phyloP scores from a whole-genome alignment of 1,140 invertebrate species.

The Brachionus plicatilis region DNA sequence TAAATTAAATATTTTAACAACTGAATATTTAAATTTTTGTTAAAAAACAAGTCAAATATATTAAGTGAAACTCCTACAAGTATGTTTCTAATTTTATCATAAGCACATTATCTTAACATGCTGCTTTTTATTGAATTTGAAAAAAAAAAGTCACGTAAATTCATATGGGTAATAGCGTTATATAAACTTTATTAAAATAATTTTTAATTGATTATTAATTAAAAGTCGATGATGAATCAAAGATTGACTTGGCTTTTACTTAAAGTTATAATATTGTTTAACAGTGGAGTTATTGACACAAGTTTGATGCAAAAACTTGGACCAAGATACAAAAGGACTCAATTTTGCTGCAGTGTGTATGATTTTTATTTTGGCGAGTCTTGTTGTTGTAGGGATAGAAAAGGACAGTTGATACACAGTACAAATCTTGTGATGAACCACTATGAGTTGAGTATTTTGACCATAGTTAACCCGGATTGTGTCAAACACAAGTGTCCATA shows the following conservation, averaged over 20 bases:
- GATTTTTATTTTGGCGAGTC: constrained; percentile 14
- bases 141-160: not conserved
- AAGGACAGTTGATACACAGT: not conserved
- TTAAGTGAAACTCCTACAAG: not conserved
- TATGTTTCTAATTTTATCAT: not conserved
- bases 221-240: not conserved
- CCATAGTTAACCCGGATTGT: not conserved
- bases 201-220: not conserved
- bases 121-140: not conserved
- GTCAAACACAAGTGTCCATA: not conserved
- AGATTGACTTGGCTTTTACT: not conserved
- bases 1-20: not conserved
- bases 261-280: not conserved
- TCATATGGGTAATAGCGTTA: not conserved
- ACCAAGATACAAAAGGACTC: not conserved
- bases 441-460: not conserved
- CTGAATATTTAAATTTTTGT: not conserved
- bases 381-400: not conserved
- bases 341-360: not conserved
- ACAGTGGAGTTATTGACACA: not conserved
- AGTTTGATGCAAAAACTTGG: not conserved
- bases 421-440: not conserved
- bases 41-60: not conserved
- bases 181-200: not conserved
- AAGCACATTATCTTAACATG: not conserved